Conservation (phyloP, 2,113 vertebrate genomes). For the Myotis brandtii region DNA sequence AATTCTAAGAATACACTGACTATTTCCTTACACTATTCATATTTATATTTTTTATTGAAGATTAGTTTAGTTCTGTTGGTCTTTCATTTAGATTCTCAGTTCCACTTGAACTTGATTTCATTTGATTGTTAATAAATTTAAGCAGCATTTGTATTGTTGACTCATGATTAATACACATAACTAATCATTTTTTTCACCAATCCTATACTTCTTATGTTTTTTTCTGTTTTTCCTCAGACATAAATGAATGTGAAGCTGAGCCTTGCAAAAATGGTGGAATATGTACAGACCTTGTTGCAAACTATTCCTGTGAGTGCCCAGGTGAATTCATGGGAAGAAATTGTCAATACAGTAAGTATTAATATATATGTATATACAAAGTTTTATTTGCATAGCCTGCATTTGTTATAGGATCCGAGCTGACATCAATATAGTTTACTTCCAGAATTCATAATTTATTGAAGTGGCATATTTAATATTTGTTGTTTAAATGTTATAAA, state of each 20-base stretch:
- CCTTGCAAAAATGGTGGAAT: conserved; percentile 98
- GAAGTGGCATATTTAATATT: background rate
- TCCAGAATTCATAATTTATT: background rate
- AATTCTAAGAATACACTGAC: background rate
- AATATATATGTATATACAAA: background rate
- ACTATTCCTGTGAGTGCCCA: conserved; percentile 98
- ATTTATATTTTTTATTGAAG: conserved; percentile 16
- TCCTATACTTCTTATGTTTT: conserved; percentile 20
- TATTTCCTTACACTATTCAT: conserved; percentile 35
- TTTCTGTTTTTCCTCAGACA: conserved; percentile 87
- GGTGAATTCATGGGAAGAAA: conserved; percentile 99
- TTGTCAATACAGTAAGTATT: conserved; percentile 97
- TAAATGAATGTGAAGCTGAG: conserved; percentile 97
- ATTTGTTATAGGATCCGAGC: background rate
- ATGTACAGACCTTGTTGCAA: conserved; percentile 96
- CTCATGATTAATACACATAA: background rate
- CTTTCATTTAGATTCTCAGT: background rate
- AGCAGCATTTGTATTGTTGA: background rate
- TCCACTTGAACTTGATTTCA: background rate
- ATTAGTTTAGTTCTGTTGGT: background rate
- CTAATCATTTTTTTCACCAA: background rate
- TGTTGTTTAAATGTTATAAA: background rate
- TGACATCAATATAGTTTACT: background rate
- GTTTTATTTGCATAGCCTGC: background rate
- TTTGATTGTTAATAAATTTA: background rate